phyloP scores from a whole-genome alignment of 2,113 vertebrate genomes.

The Burhinus oedicnemus region DNA sequence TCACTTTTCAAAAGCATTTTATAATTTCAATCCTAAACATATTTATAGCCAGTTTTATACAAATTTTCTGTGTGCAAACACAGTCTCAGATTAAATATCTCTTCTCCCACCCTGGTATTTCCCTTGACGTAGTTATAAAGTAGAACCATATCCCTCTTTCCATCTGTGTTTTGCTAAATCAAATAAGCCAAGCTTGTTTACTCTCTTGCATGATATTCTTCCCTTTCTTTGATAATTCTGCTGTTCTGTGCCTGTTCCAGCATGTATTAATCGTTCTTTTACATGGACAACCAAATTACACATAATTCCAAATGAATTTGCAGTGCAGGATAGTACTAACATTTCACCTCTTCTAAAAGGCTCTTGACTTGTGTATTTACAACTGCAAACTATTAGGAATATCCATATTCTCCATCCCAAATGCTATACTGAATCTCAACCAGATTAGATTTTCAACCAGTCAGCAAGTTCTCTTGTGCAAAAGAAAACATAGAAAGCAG shows the following conservation, averaged over 20 bases:
- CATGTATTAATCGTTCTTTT: not conserved
- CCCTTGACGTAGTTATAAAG: not conserved
- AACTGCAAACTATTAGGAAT: not conserved
- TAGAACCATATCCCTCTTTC: not conserved
- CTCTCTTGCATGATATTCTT: not conserved
- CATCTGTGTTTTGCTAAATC: not conserved
- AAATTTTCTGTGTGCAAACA: not conserved
- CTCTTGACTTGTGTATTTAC: not conserved
- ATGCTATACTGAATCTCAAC: not conserved
- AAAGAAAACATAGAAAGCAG: not conserved
- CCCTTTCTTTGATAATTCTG: not conserved
- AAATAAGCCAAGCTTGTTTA: conserved; percentile 1
- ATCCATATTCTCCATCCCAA: not conserved
- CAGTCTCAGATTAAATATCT: not conserved
- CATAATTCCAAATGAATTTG: not conserved
- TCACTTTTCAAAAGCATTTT: not conserved
- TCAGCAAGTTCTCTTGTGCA: not conserved
- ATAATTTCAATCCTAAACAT: not conserved
- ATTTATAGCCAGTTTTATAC: not conserved
- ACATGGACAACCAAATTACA: not conserved
- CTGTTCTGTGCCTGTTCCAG: not conserved
- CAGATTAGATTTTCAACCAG: not conserved
- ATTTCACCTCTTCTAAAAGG: not conserved
- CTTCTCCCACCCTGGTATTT: not conserved
- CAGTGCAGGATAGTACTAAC: not conserved